Percentiles rank a stretch among this genome's conserved stretches.
Conservation (phyloP, 23 tunicate species). For the Halocynthia aurantium region DNA sequence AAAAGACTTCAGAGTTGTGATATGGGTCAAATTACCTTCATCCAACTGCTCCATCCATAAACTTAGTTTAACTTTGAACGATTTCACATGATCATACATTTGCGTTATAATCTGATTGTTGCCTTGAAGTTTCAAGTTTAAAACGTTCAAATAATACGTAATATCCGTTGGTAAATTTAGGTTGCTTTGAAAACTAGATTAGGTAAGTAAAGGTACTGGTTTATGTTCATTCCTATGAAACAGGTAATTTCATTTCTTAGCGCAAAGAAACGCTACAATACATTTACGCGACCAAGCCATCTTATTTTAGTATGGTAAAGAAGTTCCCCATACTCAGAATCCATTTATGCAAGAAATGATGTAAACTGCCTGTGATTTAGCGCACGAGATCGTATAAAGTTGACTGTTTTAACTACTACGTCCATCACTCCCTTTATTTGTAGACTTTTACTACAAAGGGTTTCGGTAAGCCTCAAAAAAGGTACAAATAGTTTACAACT, state of each 20-base stretch:
- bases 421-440: conserved; percentile 44
- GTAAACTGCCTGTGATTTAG: conserved; percentile 44
- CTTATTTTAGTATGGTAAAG: conserved; percentile 37
- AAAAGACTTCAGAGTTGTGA: conserved; percentile 33
- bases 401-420: conserved; percentile 48
- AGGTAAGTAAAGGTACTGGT: too few relatives aligned
- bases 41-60: conserved; percentile 29
- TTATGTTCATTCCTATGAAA: too few relatives aligned
- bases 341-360: conserved; percentile 33
- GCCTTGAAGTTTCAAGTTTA: conserved; percentile 31
- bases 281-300: too few relatives aligned
- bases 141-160: too few relatives aligned
- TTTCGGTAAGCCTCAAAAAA: too few relatives aligned
- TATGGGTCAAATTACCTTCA: conserved; percentile 22
- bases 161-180: too few relatives aligned
- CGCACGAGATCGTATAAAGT: conserved; percentile 45
- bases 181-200: too few relatives aligned
- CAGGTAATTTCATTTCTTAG: too few relatives aligned
- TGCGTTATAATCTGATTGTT: conserved; percentile 34
- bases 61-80: conserved; percentile 16
- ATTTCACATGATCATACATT: conserved; percentile 34
- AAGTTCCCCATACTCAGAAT: conserved; percentile 41
- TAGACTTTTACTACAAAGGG: conserved; percentile 35
- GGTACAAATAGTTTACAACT: too few relatives aligned
- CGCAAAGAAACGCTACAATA: too few relatives aligned